These are phyloP conservation scores for Enteromius treurensis DNA, from an alignment of 2,797 vertebrate species.

Conservation along the genomic window DNA sequence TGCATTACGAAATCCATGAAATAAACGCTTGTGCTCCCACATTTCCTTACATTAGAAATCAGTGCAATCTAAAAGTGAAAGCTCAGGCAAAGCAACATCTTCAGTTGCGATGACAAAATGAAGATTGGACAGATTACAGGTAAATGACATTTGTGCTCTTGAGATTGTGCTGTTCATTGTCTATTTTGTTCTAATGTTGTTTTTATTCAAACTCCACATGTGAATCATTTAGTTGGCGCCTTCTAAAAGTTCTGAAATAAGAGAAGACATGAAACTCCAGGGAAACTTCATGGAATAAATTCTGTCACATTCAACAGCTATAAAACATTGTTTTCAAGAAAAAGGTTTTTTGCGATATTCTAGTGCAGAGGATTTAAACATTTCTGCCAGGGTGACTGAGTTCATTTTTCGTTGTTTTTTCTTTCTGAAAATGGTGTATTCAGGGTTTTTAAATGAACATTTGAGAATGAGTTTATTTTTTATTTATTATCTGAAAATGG, in stretches of 20 bases:
- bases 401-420: not conserved
- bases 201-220: slow-evolving; percentile 5
- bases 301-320: not conserved
- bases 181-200: slow-evolving; percentile 6
- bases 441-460: too few species aligned
- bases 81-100: slow-evolving; percentile 41
- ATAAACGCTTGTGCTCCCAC: not conserved
- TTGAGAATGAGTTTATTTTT: not conserved
- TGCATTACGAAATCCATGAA: not conserved
- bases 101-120: slow-evolving; percentile 34
- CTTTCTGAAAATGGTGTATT: not conserved
- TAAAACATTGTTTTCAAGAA: not conserved
- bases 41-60: slow-evolving; percentile 55
- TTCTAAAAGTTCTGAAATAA: not conserved
- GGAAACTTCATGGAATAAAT: not conserved
- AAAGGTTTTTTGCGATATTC: not conserved
- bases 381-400: not conserved
- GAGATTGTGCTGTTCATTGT: not conserved
- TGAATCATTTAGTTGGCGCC: not conserved
- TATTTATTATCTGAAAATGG: not conserved
- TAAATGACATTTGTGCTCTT: not conserved
- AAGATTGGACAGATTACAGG: slow-evolving; percentile 29
- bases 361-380: too few species aligned
- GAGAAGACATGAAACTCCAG: not conserved
- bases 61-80: slow-evolving; percentile 44